Evolutionary conservation across 2,888 invertebrate genomes (phyloP).

Genomic region (Mythimna vitellina): DNA sequence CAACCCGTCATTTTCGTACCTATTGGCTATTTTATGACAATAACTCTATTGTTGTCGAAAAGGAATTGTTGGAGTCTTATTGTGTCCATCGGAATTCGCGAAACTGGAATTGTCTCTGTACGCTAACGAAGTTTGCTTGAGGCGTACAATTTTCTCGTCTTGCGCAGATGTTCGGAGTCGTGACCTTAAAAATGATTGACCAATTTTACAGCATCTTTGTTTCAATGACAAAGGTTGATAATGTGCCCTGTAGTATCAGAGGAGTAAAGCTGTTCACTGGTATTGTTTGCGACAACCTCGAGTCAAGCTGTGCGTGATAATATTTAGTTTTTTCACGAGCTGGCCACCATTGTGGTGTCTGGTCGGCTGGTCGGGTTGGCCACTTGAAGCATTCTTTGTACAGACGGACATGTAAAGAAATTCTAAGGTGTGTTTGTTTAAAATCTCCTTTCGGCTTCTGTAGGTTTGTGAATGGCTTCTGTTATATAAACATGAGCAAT

Average conservation of each 20-base stretch:
- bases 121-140: constrained; percentile 80
- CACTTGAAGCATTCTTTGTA: constrained; percentile 85
- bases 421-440: constrained; percentile 86
- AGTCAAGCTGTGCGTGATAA: constrained; percentile 87
- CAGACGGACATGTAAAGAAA: constrained; percentile 80
- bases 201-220: constrained; percentile 61
- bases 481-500: constrained; percentile 86
- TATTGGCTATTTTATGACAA: constrained; percentile 90
- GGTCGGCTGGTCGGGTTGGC: constrained; percentile 78
- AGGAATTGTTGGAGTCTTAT: constrained; percentile 80
- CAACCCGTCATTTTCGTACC: constrained; percentile 90
- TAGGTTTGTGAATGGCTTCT: constrained; percentile 85
- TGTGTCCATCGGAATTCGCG: constrained; percentile 84
- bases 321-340: constrained; percentile 85
- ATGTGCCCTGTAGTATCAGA: constrained; percentile 60
- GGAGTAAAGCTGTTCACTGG: constrained; percentile 52
- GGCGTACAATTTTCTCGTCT: constrained; percentile 71
- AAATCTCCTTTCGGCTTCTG: constrained; percentile 88
- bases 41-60: constrained; percentile 82
- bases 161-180: constrained; percentile 63
- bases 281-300: constrained; percentile 76
- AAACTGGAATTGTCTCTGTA: constrained; percentile 89
- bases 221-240: constrained; percentile 66
- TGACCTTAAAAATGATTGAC: constrained; percentile 65
- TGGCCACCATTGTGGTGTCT: constrained; percentile 79